Evolutionary conservation across 2,797 vertebrate genomes (phyloP).

Genomic region (Pseudochaenichthys georgianus): DNA sequence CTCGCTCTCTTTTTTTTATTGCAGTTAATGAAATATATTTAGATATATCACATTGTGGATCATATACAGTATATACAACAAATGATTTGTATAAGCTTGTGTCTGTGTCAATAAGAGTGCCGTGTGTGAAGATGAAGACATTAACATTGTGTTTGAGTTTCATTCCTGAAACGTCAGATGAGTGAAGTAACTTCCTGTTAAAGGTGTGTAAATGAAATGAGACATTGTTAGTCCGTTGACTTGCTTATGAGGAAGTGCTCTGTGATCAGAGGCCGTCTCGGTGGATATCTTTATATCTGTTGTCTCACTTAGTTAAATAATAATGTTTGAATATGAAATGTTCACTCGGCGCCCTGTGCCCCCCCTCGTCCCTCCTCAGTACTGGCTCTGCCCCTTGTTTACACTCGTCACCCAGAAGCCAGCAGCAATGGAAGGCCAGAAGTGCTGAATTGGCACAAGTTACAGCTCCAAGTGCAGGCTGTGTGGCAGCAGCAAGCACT

Average conservation of each 20-base stretch:
- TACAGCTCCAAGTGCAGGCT: conserved; percentile 51
- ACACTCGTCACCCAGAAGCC: conserved; percentile 65
- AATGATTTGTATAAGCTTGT: too few relatives aligned
- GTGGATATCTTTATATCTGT: background rate
- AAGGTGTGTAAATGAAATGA: background rate
- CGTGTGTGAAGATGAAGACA: too few relatives aligned
- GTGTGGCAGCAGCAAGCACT: conserved; percentile 36
- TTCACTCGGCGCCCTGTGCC: conserved; percentile 28
- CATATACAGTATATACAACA: too few relatives aligned
- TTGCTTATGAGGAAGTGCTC: background rate
- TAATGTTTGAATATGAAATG: background rate
- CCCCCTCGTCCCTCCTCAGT: conserved; percentile 47
- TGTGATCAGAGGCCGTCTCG: background rate
- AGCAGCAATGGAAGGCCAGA: conserved; percentile 54
- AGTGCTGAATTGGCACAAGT: conserved; percentile 51
- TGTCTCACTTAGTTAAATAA: background rate
- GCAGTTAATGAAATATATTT: too few relatives aligned
- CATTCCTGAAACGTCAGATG: too few relatives aligned
- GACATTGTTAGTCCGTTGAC: background rate
- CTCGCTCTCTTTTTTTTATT: background rate
- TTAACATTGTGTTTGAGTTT: too few relatives aligned
- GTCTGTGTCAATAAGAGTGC: too few relatives aligned
- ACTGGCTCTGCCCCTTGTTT: conserved; percentile 66
- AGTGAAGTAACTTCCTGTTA: too few relatives aligned
- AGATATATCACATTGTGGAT: too few relatives aligned